These are phyloP conservation scores for Spongilla lacustris DNA, from an alignment of 37 sponge, comb jelly and placozoan species.

Conservation along the genomic window DNA sequence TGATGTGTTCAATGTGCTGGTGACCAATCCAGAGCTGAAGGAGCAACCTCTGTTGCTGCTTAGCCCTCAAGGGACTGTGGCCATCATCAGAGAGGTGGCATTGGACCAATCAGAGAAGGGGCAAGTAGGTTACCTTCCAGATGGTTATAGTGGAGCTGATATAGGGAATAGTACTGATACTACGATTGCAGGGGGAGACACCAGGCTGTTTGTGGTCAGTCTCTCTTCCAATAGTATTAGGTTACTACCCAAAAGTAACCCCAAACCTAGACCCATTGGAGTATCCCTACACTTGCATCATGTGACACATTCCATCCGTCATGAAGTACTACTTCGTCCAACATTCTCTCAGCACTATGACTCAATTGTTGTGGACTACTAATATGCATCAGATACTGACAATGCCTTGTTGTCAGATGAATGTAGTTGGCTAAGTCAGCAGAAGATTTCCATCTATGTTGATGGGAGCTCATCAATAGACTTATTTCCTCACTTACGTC, in stretches of 20 bases:
- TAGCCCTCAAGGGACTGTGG: conserved; percentile 2
- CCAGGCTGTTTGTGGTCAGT: conserved; percentile 44
- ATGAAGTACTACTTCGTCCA: conserved; percentile 37
- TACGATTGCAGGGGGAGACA: conserved; percentile 63
- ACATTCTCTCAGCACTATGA: conserved; percentile 63
- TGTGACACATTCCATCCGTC: conserved; percentile 21
- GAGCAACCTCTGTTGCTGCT: conserved; percentile 35
- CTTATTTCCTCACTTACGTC: conserved; percentile 39
- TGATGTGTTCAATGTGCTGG: conserved; percentile 21
- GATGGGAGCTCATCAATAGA: conserved; percentile 51
- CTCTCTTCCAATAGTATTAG: background rate
- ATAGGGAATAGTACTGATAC: conserved; percentile 47
- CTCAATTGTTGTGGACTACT: conserved; percentile 50
- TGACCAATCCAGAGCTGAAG: conserved; percentile 51
- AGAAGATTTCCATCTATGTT: conserved; percentile 32
- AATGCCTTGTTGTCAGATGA: conserved; percentile 26
- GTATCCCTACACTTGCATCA: conserved; percentile 41
- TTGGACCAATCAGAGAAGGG: conserved; percentile 63
- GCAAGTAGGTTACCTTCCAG: conserved; percentile 47
- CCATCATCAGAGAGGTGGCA: conserved; percentile 10
- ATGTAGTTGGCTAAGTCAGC: conserved; percentile 24
- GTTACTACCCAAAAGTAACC: conserved; percentile 13
- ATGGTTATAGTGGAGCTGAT: conserved; percentile 42
- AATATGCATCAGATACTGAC: conserved; percentile 37
- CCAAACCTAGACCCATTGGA: conserved; percentile 51